Evolutionary conservation across 2,797 vertebrate species (phyloP), one percentile per base, ranked within the genome.

Genomic region (Phoxinus dragarum): DNA sequence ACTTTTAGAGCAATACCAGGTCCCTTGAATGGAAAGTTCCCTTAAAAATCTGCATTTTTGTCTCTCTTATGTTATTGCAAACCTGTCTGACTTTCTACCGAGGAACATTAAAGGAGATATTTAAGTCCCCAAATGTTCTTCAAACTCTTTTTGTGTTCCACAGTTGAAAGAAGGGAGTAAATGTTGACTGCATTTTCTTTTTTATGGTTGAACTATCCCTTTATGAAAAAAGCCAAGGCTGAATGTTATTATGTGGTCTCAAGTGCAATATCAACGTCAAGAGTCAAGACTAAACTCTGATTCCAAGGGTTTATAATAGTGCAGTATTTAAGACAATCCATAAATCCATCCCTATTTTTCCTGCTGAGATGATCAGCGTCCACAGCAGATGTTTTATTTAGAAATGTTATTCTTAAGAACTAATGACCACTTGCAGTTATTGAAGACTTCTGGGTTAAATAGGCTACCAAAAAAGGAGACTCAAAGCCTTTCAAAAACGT

Each of bases 381-480:
- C 23, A 42, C n/a, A 5, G 47, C 40, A 66, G 42, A 27, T 9
- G 61, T 44, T 49, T 67, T 27, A 47, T 9, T 14, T 7, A 5
- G 4, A 19, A 59, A 42, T 16, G 12, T 42, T 17, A 42, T 77
- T 61, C 23, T 14, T 4, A 52, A 67, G 27, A 67, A 23, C 61
- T 4, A 34, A 79, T 4, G 38, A 8, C 7, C 59, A 23, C 61
- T 49, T 67, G 19, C n/a, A 56, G 75, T 19, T n/a, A 38, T 8
- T 3, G 19, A 21, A 23, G n/a, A 23, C 1, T 27, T 16, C 3
- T 5, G 42, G 19, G 6, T 73, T 27, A 64, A 79, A 8, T 21
- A 64, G 16, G 17, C 77, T 7, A 67, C 27, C 27, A 36, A 80
- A 80, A 52, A 66, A 80, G 42, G 42, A 79, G 6, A 34, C 77